Conservation (phyloP, 1,140 invertebrate species). For the Lanistes nyassanus region DNA sequence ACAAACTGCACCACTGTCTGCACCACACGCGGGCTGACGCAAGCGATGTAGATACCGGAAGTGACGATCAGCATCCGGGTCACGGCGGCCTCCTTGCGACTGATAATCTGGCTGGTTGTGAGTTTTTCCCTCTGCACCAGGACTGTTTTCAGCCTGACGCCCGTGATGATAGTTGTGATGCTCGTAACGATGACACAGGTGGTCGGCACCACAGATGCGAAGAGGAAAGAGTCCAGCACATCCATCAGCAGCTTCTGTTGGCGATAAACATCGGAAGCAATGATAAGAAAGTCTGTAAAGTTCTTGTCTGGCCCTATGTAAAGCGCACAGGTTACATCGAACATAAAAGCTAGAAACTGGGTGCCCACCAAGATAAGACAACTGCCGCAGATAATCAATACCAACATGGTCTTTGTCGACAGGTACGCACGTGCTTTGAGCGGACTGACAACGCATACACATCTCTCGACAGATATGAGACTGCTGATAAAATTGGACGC, state of each 20-base stretch:
- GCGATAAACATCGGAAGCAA: not conserved
- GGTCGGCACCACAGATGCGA: not conserved
- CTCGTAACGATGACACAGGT: slow-evolving; percentile 4
- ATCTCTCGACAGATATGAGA: too few relatives aligned
- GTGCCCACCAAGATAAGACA: too few relatives aligned
- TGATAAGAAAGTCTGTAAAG: not conserved
- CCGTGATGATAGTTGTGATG: slow-evolving; percentile 8
- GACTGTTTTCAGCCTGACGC: not conserved
- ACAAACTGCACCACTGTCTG: not conserved
- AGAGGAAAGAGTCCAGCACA: slow-evolving; percentile 11
- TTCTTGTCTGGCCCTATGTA: too few relatives aligned
- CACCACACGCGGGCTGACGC: slow-evolving; percentile 5
- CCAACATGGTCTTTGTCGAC: too few relatives aligned
- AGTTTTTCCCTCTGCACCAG: not conserved
- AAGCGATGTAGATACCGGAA: slow-evolving; percentile 17
- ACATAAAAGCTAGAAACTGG: too few relatives aligned
- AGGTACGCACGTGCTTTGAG: too few relatives aligned
- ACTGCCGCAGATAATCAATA: too few relatives aligned
- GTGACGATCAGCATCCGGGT: slow-evolving; percentile 15
- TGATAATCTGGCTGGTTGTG: not conserved
- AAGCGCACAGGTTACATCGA: too few relatives aligned
- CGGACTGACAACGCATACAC: too few relatives aligned
- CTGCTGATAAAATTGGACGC: too few relatives aligned
- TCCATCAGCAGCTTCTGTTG: not conserved
- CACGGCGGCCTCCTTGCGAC: not conserved